These are phyloP conservation scores for Psilopsiagon aurifrons DNA, from an alignment of 2,113 vertebrate species.

Conservation along the genomic window DNA sequence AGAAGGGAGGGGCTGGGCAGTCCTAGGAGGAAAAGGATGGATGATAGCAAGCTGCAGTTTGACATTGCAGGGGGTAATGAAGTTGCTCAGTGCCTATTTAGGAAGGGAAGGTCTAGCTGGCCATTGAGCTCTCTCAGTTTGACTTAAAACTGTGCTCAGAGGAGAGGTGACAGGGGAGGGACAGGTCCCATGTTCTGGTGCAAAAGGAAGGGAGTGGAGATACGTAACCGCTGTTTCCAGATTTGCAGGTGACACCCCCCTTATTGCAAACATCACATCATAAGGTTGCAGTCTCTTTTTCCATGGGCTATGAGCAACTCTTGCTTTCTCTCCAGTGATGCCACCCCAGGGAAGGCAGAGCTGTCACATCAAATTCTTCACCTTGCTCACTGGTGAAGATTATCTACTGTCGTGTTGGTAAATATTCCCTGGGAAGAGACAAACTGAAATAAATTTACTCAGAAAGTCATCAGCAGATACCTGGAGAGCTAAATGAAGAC, in stretches of 20 bases:
- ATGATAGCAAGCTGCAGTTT: constrained; percentile 34
- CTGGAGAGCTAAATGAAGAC: not conserved
- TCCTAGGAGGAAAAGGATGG: constrained; percentile 61
- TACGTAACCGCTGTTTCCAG: not conserved
- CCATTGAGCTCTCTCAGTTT: not conserved
- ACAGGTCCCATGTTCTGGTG: not conserved
- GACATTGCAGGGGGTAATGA: constrained; percentile 38
- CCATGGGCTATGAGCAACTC: not conserved
- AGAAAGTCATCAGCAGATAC: not conserved
- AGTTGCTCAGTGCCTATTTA: not conserved
- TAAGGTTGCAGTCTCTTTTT: not conserved
- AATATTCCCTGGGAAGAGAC: not conserved
- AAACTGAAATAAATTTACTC: not conserved
- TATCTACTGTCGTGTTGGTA: accelerated
- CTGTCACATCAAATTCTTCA: not conserved
- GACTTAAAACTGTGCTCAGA: not conserved
- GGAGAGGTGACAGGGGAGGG: not conserved
- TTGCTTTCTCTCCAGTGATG: not conserved
- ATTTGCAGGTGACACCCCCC: not conserved
- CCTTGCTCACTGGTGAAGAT: not conserved
- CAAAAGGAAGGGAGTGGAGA: not conserved
- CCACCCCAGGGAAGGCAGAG: not conserved
- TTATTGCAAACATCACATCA: not conserved
- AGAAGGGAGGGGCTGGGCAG: constrained; percentile 45
- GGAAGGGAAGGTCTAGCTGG: not conserved